Conservation (phyloP, 2,797 vertebrate genomes). For the Argentina silus region DNA sequence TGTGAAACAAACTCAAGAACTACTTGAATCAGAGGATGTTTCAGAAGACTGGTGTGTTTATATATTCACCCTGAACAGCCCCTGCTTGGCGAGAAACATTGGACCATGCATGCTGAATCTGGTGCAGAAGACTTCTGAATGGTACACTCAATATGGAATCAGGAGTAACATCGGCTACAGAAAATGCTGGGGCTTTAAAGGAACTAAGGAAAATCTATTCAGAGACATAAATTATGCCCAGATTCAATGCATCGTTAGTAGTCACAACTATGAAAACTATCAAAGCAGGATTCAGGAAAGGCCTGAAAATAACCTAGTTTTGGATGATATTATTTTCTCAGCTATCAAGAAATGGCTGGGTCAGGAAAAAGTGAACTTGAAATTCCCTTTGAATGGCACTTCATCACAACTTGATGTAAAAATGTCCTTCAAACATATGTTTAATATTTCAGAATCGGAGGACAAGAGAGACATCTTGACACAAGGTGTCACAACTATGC, state of each 20-base stretch:
- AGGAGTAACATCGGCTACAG: conserved; percentile 61
- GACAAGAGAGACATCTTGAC: conserved; percentile 26
- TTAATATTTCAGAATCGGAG: conserved; percentile 28
- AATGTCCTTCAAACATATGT: conserved; percentile 49
- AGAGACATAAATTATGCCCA: conserved; percentile 52
- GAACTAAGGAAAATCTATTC: conserved; percentile 65
- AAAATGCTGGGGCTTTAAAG: conserved; percentile 69
- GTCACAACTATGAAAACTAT: conserved; percentile 43
- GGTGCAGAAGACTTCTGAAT: conserved; percentile 55
- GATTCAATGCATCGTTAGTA: conserved; percentile 40
- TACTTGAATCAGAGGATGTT: conserved; percentile 38
- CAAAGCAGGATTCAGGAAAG: conserved; percentile 22
- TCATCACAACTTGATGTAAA: conserved; percentile 45
- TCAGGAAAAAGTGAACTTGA: background rate
- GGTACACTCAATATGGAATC: conserved; percentile 58
- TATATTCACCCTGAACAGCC: conserved; percentile 67
- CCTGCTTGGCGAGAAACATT: conserved; percentile 57
- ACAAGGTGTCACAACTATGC: background rate
- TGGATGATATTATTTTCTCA: conserved; percentile 50
- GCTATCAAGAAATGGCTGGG: conserved; percentile 40
- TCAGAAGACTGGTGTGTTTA: conserved; percentile 45
- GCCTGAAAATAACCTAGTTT: conserved; percentile 14
- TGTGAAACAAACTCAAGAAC: conserved; percentile 62
- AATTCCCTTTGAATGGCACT: conserved; percentile 10
- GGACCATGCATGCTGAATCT: conserved; percentile 63